Evolutionary conservation across 2,888 invertebrate species (phyloP).

Genomic region (Drosophila kanekoi): DNA sequence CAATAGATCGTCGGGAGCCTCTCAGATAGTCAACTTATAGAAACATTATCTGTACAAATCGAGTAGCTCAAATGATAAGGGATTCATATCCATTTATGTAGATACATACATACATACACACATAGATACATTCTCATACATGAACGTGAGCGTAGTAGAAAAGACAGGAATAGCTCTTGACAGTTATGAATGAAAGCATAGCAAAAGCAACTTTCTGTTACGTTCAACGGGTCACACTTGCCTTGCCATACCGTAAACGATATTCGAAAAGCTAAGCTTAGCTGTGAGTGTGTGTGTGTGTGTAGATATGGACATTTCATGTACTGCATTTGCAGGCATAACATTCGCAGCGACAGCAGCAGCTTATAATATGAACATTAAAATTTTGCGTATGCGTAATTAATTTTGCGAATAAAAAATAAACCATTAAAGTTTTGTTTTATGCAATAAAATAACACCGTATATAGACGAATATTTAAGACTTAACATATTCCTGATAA

Average conservation of each 20-base stretch:
- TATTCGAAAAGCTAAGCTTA: conserved; percentile 25
- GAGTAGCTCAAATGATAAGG: no score
- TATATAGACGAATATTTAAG: conserved; percentile 4
- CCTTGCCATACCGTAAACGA: conserved; percentile 39
- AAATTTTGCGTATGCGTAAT: background rate
- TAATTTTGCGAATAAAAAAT: background rate
- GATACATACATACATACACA: background rate
- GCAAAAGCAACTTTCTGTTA: conserved; percentile 44
- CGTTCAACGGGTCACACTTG: conserved; percentile 25
- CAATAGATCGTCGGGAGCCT: no score
- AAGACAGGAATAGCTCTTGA: conserved; percentile 39
- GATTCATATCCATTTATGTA: no score
- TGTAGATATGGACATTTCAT: conserved; percentile 1
- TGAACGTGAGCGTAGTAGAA: background rate
- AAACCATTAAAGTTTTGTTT: conserved; percentile 8
- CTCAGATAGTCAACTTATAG: no score
- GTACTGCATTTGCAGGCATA: no score
- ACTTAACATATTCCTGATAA: conserved; percentile 30
- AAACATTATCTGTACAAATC: no score
- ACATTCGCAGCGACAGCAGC: background rate
- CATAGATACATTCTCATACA: background rate
- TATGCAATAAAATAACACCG: conserved; percentile 10
- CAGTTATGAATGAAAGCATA: conserved; percentile 33
- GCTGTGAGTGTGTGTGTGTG: background rate
- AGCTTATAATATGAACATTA: background rate